Base-by-base conservation (phyloP, 2,888 invertebrate species). In the Entomobrya proxima region DNA sequence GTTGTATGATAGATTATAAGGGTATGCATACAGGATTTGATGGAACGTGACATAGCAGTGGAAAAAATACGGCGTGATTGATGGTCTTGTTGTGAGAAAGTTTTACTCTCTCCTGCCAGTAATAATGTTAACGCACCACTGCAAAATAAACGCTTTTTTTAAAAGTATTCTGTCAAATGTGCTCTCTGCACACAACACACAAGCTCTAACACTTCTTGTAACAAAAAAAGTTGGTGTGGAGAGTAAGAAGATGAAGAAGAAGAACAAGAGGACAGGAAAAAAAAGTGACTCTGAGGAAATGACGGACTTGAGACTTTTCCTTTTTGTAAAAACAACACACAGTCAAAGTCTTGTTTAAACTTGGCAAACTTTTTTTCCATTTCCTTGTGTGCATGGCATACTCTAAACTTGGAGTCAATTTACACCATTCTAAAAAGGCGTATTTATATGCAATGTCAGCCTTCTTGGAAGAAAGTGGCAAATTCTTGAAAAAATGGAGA, bases 31-130 rank as follows among this genome's bases (percentile, higher is more conserved):
- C 69, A 77, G 35, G 61, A 81, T 77, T 86, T 88, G 88, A 88
- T 88, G 88, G 85, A 89, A 88, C 84, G 88, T 84, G 87, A 87
- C 82, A 88, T 78, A 84, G 85, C 61, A 88, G 88, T 86, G 81
- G 83, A 88, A 88, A 75, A 88, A 86, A 84, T 85, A 82, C 69
- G 85, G 58, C 76, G 88, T 89, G 89, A 89, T 89, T 89, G 89
- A 89, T 89, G 89, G 87, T 89, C 86, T 80, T 88, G 86, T 77
- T 77, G 76, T 80, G 69, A 75, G 61, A 81, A 79, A 80, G 77
- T 87, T 85, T 82, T 84, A 78, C 69, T 76, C 74, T 55, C 2
- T 67, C 18, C 24, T n/a, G n/a, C 35, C 52, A 74, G 50, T 74
- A 74, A 52, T 74, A 74, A 74, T 79, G 85, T 85, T 85, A 85